Evolutionary conservation across 2,797 vertebrate genomes (phyloP), one percentile per base, ranked within the genome.

Genomic region (Takifugu ocellatus): DNA sequence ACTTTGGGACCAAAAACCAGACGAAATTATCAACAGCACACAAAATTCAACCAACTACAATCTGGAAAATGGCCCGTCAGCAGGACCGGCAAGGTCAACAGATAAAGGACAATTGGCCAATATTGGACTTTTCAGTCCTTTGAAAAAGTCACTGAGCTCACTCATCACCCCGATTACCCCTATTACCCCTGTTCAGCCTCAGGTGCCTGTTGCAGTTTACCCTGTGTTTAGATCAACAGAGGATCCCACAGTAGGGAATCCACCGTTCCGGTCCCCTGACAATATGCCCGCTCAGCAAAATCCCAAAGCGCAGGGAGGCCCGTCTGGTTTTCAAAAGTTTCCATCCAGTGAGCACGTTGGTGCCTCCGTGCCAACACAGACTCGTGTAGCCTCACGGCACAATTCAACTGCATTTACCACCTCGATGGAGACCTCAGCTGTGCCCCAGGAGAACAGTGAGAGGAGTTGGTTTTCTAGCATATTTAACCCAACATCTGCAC

Each of bases 101-200:
- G 55, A 48, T 14, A 74, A 77, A 68, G 68, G 78, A 52, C 70
- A 63, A 50, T 42, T 77, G 49, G 51, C 76, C 66, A 87, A 78
- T 59, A 69, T 70, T 56, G 77, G 89, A 70, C 93, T 96, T 66
- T 93, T 96, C 64, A 92, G 85, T 52, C 94, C 95, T 5, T 91
- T 97, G 15, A 94, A 88, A 63, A 98, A 94, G 70, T 95, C 95
- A 17, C 82, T 95, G 54, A 94, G 91, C 84, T 94, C 94, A 6
- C 65, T 96, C 21, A 21, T 21, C 21, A 21, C 21, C 21, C 21
- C 21, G 50, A 90, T 97, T 42, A 78, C 90, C 70, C 83, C 89
- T 73, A 77, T 89, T 61, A 54, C 71, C 2, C 84, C 87, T 8
- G 27, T 88, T 70, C 84, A 71, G 68, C 62, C 77, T 72, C 91